phyloP scores from a whole-genome alignment of 2,797 vertebrate species.

The Fratercula arctica region DNA sequence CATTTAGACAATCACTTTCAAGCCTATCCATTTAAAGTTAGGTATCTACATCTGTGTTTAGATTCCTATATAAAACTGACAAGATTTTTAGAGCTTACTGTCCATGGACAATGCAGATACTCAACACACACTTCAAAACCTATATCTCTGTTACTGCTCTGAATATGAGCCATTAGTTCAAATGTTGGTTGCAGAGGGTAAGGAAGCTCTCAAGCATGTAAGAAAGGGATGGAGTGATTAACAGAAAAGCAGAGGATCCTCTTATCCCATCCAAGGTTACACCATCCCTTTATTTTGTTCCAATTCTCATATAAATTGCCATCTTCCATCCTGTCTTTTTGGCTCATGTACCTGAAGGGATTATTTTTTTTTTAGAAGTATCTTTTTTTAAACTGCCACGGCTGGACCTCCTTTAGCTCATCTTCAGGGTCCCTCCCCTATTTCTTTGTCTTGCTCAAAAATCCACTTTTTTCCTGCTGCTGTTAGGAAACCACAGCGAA shows the following conservation, averaged over 20 bases:
- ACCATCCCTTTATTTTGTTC: not conserved
- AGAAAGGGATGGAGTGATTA: not conserved
- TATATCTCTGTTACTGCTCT: not conserved
- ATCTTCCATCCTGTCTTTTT: not conserved
- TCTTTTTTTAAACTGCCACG: not conserved
- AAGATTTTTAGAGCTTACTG: not conserved
- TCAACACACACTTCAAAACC: not conserved
- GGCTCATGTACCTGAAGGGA: not conserved
- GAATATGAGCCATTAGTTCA: not conserved
- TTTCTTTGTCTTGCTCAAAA: not conserved
- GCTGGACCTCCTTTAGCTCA: not conserved
- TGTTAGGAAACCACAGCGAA: not conserved
- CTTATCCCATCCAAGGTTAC: not conserved
- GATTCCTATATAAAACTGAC: not conserved
- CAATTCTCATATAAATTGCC: not conserved
- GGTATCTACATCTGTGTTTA: not conserved
- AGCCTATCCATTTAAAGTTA: not conserved
- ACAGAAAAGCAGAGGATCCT: not conserved
- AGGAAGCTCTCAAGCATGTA: not conserved
- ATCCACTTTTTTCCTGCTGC: not conserved
- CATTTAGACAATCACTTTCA: not conserved
- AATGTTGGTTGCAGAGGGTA: not conserved
- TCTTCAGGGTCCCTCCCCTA: not conserved
- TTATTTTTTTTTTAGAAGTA: not conserved
- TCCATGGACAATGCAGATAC: not conserved